Percentiles rank a stretch among this genome's conserved stretches.
phyloP scores from a whole-genome alignment of 2,113 vertebrate genomes.

The Stigmatopora nigra region DNA sequence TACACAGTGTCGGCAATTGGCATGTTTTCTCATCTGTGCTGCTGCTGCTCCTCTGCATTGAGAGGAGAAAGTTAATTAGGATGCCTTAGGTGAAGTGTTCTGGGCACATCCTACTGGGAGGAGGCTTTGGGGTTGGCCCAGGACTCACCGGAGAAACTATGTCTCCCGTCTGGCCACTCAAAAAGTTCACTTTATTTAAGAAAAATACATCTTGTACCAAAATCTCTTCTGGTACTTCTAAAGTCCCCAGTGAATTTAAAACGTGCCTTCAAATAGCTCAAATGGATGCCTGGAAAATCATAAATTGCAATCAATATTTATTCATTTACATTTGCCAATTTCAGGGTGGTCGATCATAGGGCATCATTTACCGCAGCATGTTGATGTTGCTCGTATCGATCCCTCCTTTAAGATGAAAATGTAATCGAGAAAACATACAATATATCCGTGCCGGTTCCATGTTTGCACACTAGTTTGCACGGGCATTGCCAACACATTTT shows the following conservation, averaged over 20 bases:
- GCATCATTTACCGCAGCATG: slow-evolving; percentile 9
- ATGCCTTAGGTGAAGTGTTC: too few species aligned
- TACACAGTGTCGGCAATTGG: too few species aligned
- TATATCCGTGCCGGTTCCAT: neutral
- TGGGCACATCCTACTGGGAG: too few species aligned
- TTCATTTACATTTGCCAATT: neutral
- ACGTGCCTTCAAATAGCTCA: neutral
- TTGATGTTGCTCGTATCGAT: slow-evolving; percentile 14
- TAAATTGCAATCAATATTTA: neutral
- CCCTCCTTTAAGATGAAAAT: slow-evolving; percentile 7
- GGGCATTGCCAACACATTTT: slow-evolving; percentile 2
- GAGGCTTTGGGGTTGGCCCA: too few species aligned
- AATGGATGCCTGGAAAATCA: neutral
- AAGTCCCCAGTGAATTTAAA: neutral
- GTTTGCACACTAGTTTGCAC: neutral
- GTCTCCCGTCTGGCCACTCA: too few species aligned
- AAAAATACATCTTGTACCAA: too few species aligned
- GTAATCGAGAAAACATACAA: slow-evolving; percentile 8
- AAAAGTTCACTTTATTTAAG: too few species aligned
- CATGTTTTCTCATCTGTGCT: too few species aligned
- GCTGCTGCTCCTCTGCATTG: too few species aligned
- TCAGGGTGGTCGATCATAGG: neutral
- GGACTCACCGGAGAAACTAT: too few species aligned
- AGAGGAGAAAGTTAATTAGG: too few species aligned
- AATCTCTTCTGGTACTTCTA: neutral